Base-by-base conservation (phyloP, 2,797 vertebrate genomes). In the Lutjanus argentimaculatus region DNA sequence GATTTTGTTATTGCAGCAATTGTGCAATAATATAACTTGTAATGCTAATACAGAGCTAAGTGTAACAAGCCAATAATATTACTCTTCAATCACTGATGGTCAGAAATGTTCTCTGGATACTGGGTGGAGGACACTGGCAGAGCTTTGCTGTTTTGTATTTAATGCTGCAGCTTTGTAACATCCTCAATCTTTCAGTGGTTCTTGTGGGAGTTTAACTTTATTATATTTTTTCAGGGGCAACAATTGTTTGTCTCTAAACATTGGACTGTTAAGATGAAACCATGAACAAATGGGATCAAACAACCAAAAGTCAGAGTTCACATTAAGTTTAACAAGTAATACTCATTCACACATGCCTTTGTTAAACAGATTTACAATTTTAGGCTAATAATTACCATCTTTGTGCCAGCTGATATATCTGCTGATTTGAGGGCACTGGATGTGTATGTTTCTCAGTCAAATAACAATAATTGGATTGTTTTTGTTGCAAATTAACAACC, bases 11-110 rank as follows among this genome's bases (percentile, higher is more conserved):
- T 46, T 74, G 67, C 19, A 67, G 56, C 25, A 59, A 22, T 75
- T 72, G 40, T 64, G 52, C 56, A 68, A 42, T 85, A 53, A 65
- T 68, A 49, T 25, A 67, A 71, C n/a, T 58, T 75, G 15, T 69
- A 58, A 68, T 67, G 15, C 53, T 67, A 57, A 59, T 25, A 58
- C n/a, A 72, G 53, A 53, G 7, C 62, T 19, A 49, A 17, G 48
- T 19, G 14, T 22, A 77, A 76, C 51, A 71, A 68, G 56, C 10
- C 13, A 51, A 22, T 46, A 19, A 63, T 21, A 62, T 42, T 16
- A 59, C 9, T 57, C 21, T n/a, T 84, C 10, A 79, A 67, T 30
- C 48, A 71, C 0, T 73, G 13, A 63, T 56, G 14, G 62, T 48
- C 17, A 56, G 30, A 36, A 36, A 7, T 55, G 8, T 45, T 45